phyloP scores from a whole-genome alignment of 2,888 invertebrate genomes.

The Trichopria drosophilae region DNA sequence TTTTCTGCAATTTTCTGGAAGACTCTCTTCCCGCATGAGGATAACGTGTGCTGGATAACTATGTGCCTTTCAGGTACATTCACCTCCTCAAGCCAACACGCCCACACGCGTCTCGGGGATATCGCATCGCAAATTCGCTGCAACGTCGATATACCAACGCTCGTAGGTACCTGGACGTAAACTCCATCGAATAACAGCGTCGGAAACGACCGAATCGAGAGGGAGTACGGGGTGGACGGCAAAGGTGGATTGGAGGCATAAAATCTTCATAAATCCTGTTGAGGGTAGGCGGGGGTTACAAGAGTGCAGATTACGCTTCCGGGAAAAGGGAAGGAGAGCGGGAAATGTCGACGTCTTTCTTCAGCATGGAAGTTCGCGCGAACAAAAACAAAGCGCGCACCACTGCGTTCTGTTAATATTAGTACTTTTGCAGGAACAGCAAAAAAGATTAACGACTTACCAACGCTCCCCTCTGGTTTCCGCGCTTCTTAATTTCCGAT shows the following conservation, averaged over 20 bases:
- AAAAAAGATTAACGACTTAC: too few relatives aligned
- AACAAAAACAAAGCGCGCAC: too few relatives aligned
- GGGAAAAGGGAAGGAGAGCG: too few relatives aligned
- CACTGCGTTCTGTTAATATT: too few relatives aligned
- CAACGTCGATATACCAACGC: constrained; percentile 6
- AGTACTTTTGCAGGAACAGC: too few relatives aligned
- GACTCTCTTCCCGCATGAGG: constrained; percentile 14
- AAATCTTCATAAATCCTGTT: constrained; percentile 26
- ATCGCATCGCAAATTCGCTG: not conserved
- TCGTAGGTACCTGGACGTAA: constrained; percentile 9
- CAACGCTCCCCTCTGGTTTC: too few relatives aligned
- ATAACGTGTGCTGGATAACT: constrained; percentile 27
- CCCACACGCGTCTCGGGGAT: constrained; percentile 5
- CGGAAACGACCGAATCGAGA: not conserved
- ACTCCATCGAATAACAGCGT: constrained; percentile 17
- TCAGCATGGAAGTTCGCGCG: too few relatives aligned
- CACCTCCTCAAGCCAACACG: constrained; percentile 8
- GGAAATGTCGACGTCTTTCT: too few relatives aligned
- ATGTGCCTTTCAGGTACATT: constrained; percentile 24
- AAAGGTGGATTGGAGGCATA: constrained; percentile 10
- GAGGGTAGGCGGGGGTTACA: not conserved
- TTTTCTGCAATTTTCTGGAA: constrained; percentile 27
- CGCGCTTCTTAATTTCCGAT: too few relatives aligned
- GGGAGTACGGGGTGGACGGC: not conserved
- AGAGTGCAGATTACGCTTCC: constrained; percentile 9